Evolutionary conservation across 1,140 invertebrate species (phyloP).

Genomic region (Musca vetustissima): DNA sequence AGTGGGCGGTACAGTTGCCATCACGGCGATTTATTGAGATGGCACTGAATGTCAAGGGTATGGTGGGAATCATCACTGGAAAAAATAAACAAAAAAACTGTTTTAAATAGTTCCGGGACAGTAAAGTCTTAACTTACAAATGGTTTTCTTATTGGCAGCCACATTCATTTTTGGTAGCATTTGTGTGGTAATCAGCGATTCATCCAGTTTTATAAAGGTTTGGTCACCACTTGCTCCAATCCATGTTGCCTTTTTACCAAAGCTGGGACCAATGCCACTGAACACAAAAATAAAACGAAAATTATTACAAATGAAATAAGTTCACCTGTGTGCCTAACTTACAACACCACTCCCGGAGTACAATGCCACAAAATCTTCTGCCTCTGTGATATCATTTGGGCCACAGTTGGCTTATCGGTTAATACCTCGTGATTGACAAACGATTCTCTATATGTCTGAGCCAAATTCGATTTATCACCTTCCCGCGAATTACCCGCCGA

Average conservation of each 20-base stretch:
- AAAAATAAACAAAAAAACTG: slow-evolving; percentile 1
- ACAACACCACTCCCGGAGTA: slow-evolving; percentile 76
- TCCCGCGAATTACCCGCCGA: slow-evolving; percentile 29
- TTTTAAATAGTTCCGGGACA: not conserved
- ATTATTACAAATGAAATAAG: not conserved
- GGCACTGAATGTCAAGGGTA: slow-evolving; percentile 66
- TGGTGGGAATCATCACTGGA: slow-evolving; percentile 46
- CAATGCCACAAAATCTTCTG: slow-evolving; percentile 73
- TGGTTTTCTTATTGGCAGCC: slow-evolving; percentile 82
- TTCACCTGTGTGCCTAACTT: slow-evolving; percentile 29
- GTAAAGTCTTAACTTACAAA: slow-evolving; percentile 65
- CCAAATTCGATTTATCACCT: slow-evolving; percentile 17
- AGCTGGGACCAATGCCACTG: slow-evolving; percentile 69
- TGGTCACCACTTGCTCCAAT: slow-evolving; percentile 92
- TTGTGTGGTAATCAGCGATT: slow-evolving; percentile 86
- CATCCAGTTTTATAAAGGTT: slow-evolving; percentile 92
- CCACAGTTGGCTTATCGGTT: slow-evolving; percentile 33
- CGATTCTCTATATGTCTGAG: slow-evolving; percentile 24
- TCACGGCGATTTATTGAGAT: slow-evolving; percentile 80
- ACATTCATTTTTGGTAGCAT: slow-evolving; percentile 83
- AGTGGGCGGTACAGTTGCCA: slow-evolving; percentile 80
- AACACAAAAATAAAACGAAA: slow-evolving; percentile 15
- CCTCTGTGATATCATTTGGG: slow-evolving; percentile 39
- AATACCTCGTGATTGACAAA: slow-evolving; percentile 39
- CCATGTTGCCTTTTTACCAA: slow-evolving; percentile 86